Evolutionary conservation across 92 coral and sea anemone species (phyloP).

Genomic region (Phenganax subtilis): DNA sequence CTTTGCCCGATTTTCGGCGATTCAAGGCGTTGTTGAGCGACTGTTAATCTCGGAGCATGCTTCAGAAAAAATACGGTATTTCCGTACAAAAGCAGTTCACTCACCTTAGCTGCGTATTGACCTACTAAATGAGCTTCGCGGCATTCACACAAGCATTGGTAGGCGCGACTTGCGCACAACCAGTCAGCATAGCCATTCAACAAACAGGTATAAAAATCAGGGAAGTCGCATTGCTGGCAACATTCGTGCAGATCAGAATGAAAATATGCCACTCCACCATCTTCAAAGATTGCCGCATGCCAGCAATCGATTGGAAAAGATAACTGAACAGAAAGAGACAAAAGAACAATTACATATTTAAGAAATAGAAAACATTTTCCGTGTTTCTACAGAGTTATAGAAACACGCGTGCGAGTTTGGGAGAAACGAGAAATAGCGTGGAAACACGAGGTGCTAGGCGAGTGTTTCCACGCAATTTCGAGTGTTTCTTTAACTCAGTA

Average conservation of each 20-base stretch:
- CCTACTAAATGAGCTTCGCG: background rate
- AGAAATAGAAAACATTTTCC: too few species aligned
- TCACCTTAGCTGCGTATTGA: background rate
- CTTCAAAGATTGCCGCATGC: background rate
- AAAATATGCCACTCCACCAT: background rate
- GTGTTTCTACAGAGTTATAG: too few species aligned
- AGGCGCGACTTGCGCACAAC: constrained; percentile 11
- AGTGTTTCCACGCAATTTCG: too few species aligned
- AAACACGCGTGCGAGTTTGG: too few species aligned
- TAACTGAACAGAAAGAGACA: background rate
- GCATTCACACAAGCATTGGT: constrained; percentile 25
- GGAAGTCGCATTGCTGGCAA: background rate
- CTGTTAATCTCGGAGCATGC: too few species aligned
- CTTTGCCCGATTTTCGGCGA: too few species aligned
- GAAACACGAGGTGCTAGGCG: too few species aligned
- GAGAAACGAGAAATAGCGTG: too few species aligned
- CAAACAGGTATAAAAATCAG: background rate
- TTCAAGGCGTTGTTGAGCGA: too few species aligned
- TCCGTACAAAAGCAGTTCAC: too few species aligned
- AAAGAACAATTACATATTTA: background rate
- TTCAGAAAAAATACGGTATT: too few species aligned
- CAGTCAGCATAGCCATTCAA: background rate
- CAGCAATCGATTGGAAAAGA: background rate
- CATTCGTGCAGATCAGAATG: background rate
- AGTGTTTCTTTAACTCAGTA: too few species aligned